phyloP scores from a whole-genome alignment of 2,888 invertebrate genomes.

The Lordiphosa andalusiaca region DNA sequence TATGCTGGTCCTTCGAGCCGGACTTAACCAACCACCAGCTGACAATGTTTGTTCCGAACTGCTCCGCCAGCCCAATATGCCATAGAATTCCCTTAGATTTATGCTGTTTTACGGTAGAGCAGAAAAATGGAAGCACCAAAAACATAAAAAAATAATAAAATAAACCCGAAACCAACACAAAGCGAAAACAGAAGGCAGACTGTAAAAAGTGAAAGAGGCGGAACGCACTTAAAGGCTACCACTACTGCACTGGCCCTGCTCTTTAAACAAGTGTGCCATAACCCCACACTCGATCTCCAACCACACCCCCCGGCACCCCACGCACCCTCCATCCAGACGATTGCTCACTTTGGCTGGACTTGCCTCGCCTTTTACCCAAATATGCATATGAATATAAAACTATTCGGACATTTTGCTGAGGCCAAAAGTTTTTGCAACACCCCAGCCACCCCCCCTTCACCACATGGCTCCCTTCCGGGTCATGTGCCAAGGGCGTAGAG shows the following conservation, averaged over 20 bases:
- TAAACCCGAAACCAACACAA: slow-evolving; percentile 19
- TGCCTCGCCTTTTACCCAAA: slow-evolving; percentile 49
- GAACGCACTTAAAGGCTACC: slow-evolving; percentile 26
- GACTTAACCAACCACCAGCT: no score
- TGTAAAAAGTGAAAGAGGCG: slow-evolving; percentile 2
- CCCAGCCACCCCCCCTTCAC: slow-evolving; percentile 1
- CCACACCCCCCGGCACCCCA: background rate
- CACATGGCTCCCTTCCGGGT: slow-evolving; percentile 17
- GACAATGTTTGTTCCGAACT: no score
- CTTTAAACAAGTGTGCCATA: slow-evolving; percentile 57
- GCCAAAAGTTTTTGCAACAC: slow-evolving; percentile 47
- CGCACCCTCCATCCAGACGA: slow-evolving; percentile 14
- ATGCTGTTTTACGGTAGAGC: no score
- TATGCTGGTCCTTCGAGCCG: no score
- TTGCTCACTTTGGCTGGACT: slow-evolving; percentile 35
- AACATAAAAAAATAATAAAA: background rate
- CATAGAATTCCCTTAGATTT: no score
- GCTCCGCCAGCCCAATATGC: no score
- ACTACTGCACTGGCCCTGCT: slow-evolving; percentile 25
- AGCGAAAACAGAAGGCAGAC: slow-evolving; percentile 1
- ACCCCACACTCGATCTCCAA: background rate
- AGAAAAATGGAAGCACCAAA: no score
- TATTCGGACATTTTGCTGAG: slow-evolving; percentile 58
- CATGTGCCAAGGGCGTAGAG: slow-evolving; percentile 44
- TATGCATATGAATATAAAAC: slow-evolving; percentile 74